Evolutionary conservation across 2,113 vertebrate species (phyloP).

Genomic region (Microcebus tavaratra): DNA sequence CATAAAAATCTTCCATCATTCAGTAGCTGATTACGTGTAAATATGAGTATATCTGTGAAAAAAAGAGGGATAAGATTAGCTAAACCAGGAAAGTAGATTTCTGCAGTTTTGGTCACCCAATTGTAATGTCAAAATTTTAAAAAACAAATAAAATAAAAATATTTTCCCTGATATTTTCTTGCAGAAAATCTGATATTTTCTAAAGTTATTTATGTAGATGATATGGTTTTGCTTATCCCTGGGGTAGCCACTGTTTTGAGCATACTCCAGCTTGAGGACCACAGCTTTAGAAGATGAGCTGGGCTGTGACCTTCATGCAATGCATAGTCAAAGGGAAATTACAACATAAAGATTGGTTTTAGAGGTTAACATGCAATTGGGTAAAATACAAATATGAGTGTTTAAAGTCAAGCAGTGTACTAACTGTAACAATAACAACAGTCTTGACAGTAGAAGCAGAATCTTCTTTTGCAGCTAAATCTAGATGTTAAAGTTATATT

Average conservation of each 20-base stretch:
- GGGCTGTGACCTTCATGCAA: not conserved
- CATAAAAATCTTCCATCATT: not conserved
- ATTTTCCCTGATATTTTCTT: not conserved
- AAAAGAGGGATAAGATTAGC: not conserved
- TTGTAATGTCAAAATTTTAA: not conserved
- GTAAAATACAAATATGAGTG: not conserved
- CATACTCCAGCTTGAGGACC: not conserved
- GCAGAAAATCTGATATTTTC: not conserved
- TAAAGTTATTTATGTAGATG: not conserved
- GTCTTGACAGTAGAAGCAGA: not conserved
- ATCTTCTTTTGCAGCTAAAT: not conserved
- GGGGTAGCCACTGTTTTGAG: not conserved
- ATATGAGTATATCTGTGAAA: not conserved
- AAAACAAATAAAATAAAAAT: not conserved
- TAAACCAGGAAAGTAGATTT: not conserved
- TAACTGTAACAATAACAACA: not conserved
- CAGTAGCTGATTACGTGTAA: not conserved
- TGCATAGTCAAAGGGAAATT: not conserved
- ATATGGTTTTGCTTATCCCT: not conserved
- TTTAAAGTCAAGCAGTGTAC: not conserved
- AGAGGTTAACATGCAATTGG: not conserved
- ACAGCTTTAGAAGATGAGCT: not conserved
- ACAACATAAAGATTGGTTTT: not conserved
- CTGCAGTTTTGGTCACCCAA: not conserved
- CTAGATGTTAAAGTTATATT: not conserved